Base-by-base conservation (phyloP, 2,113 vertebrate genomes). In the Thymallus thymallus region DNA sequence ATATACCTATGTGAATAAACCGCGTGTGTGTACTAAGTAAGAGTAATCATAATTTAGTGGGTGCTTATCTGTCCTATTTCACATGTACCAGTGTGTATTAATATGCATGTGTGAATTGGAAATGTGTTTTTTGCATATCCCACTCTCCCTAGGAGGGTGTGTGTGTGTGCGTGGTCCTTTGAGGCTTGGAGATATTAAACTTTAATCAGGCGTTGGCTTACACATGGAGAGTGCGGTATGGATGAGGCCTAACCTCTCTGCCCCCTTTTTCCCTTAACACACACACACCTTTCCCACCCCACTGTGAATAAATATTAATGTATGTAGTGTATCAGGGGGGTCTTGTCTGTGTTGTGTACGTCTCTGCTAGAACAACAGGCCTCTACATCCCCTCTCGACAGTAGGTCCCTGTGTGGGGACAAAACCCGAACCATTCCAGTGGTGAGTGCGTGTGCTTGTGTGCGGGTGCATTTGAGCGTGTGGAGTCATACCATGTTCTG, bases 121-220 rank as follows among this genome's bases (percentile, higher is more conserved):
- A 32, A 32, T 32, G 32, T 6, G 32, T 1, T 32, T 32, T 32
- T 32, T 32, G 6, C 32, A 6, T 32, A 6, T 6, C 35, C 0
- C 35, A 10, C 35, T 41, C 35, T 41, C 7, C 6, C 35, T 41
- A 6, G 7, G 35, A 41, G 7, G 35, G 7, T 7, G 1, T 6
- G 35, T 41, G 51, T 56, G 69, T 56, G 51, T 26, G 6, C n/a
- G 13, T 48, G 41, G 85, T 72, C 76, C 73, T 84, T 71, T 71
- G 79, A 55, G 75, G 75, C 82, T 82, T 80, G 77, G 81, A 74
- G 71, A 22, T 82, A 86, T 87, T 29, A 89, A 89, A 88, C 66
- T 85, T 89, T 89, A 88, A 91, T 86, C 85, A 86, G 86, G 79
- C 72, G 80, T 76, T 77, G 73, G 77, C 84, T 77, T 35, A 12